These are phyloP conservation scores for Perizoma flavofasciatum DNA, from an alignment of 2,888 invertebrate genomes.

Conservation along the genomic window DNA sequence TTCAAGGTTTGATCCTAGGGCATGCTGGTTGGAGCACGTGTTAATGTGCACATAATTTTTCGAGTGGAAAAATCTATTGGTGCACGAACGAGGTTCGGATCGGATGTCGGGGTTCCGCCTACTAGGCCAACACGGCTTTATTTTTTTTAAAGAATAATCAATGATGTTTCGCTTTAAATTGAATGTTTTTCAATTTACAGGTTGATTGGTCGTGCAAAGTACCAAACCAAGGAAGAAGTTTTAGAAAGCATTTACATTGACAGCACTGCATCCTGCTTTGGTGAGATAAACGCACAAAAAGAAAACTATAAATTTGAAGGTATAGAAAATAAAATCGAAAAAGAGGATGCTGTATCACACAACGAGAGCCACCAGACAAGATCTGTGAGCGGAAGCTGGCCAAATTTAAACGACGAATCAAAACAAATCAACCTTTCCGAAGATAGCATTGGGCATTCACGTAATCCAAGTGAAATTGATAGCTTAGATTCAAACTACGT, in stretches of 20 bases:
- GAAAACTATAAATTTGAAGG: constrained; percentile 60
- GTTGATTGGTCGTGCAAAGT: constrained; percentile 77
- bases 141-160: too few relatives aligned
- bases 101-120: too few relatives aligned
- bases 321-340: constrained; percentile 61
- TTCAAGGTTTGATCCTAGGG: too few relatives aligned
- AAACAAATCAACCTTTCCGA: constrained; percentile 75
- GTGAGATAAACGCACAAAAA: constrained; percentile 74
- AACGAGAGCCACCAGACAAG: constrained; percentile 68
- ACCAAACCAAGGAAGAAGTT: constrained; percentile 80
- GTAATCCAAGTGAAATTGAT: constrained; percentile 82
- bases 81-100: too few relatives aligned
- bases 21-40: too few relatives aligned
- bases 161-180: not conserved
- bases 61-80: too few relatives aligned
- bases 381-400: constrained; percentile 77
- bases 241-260: constrained; percentile 80
- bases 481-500: constrained; percentile 84
- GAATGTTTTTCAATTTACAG: constrained; percentile 56
- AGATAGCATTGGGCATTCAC: constrained; percentile 77
- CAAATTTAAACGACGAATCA: constrained; percentile 73
- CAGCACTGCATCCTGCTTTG: constrained; percentile 79
- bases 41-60: too few relatives aligned
- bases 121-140: too few relatives aligned
- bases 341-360: constrained; percentile 65